Evolutionary conservation across 2,888 invertebrate species (phyloP).

Genomic region (Molanna angustata): DNA sequence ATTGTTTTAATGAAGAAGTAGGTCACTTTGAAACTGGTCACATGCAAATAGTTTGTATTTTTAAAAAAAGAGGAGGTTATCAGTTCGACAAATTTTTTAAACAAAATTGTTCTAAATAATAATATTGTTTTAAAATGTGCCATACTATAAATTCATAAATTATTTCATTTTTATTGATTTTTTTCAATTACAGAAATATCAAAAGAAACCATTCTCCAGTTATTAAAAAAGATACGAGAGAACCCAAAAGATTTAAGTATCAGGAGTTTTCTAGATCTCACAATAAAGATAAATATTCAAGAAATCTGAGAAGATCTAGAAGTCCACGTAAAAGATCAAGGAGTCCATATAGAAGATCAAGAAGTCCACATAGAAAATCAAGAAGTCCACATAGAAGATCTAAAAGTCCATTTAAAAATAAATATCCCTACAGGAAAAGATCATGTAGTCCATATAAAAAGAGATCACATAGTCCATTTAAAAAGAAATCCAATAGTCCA

Average conservation of each 20-base stretch:
- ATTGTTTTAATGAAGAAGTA: too few species aligned
- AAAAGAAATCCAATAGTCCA: neutral
- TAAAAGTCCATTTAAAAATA: too few species aligned
- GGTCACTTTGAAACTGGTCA: too few species aligned
- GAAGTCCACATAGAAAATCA: neutral
- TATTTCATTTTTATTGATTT: neutral
- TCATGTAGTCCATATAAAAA: neutral
- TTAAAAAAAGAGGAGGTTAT: too few species aligned
- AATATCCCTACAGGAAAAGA: neutral
- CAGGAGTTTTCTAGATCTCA: neutral
- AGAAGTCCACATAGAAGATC: slow-evolving; percentile 8
- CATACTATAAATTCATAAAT: too few species aligned
- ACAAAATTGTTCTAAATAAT: too few species aligned
- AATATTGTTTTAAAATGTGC: too few species aligned
- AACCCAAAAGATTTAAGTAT: neutral
- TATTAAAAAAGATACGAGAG: neutral
- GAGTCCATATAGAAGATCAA: neutral
- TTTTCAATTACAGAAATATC: neutral
- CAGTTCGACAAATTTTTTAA: too few species aligned
- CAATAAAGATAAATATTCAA: neutral
- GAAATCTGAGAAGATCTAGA: neutral
- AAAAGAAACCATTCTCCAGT: neutral
- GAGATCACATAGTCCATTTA: slow-evolving; percentile 3
- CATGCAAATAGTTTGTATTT: too few species aligned
- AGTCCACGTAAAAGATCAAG: neutral